Conservation (phyloP, 2,113 vertebrate genomes). For the Eptesicus fuscus region DNA sequence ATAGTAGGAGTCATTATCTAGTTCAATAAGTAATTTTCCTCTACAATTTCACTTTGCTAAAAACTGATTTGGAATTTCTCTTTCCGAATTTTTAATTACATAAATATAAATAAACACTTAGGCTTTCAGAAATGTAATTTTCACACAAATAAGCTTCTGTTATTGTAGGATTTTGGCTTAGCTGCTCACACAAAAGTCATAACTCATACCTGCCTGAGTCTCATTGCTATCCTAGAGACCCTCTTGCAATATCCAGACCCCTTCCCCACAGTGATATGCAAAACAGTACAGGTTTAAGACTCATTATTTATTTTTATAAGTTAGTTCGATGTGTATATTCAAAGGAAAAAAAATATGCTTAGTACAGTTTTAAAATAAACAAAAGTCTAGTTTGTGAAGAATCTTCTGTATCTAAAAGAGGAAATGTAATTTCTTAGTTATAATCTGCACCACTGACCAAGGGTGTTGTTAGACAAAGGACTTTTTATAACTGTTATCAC, state of each 20-base stretch:
- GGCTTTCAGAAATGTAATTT: background rate
- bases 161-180: background rate
- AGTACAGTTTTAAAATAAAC: background rate
- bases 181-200: background rate
- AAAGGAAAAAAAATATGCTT: background rate
- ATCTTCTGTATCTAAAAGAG: background rate
- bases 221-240: background rate
- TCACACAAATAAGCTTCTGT: background rate
- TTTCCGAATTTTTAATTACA: background rate
- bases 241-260: background rate
- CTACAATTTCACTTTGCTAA: background rate
- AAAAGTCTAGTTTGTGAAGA: background rate
- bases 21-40: background rate
- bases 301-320: background rate
- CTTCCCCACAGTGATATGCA: background rate
- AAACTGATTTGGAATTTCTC: background rate
- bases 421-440: background rate
- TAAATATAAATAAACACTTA: background rate
- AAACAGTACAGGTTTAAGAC: background rate
- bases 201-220: background rate
- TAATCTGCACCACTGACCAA: background rate
- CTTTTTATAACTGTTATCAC: background rate
- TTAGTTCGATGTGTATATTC: background rate
- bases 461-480: background rate
- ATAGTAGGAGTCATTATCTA: background rate